Conservation (phyloP, 2,113 vertebrate genomes). For the Actenoides lindsayi region DNA sequence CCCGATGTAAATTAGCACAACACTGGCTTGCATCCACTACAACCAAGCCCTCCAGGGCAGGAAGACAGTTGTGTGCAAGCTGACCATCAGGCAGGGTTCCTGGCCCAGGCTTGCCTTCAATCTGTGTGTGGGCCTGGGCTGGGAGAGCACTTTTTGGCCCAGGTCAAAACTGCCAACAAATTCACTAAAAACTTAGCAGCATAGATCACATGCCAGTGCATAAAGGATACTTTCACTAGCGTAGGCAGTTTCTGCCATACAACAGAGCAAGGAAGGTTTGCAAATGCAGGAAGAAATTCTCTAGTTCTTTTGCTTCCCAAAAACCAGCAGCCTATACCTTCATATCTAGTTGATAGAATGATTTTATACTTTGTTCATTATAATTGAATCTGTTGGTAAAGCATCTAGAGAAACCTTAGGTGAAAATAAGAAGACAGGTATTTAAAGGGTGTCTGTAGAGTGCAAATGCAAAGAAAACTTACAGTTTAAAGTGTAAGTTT, state of each 20-base stretch:
- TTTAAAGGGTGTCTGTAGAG: not conserved
- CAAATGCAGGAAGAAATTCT: not conserved
- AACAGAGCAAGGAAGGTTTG: not conserved
- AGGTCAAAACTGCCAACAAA: not conserved
- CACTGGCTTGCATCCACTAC: not conserved
- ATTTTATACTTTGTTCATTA: not conserved
- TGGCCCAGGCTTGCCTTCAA: not conserved
- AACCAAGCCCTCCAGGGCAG: not conserved
- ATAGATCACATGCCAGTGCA: not conserved
- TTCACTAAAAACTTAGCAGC: not conserved
- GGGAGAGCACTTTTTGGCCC: not conserved
- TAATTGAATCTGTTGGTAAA: not conserved
- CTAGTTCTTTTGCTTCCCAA: not conserved
- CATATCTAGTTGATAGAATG: not conserved
- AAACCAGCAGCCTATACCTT: not conserved
- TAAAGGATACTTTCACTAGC: not conserved
- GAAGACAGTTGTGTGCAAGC: not conserved
- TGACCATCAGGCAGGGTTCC: accelerated
- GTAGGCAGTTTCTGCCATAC: not conserved
- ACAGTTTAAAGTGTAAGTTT: not conserved
- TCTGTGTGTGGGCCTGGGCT: not conserved
- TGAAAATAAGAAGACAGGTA: not conserved
- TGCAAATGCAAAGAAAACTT: not conserved
- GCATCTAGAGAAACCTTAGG: not conserved
- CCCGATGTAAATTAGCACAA: not conserved